phyloP scores from a whole-genome alignment of 2,888 invertebrate genomes.

The Julus scanicus region DNA sequence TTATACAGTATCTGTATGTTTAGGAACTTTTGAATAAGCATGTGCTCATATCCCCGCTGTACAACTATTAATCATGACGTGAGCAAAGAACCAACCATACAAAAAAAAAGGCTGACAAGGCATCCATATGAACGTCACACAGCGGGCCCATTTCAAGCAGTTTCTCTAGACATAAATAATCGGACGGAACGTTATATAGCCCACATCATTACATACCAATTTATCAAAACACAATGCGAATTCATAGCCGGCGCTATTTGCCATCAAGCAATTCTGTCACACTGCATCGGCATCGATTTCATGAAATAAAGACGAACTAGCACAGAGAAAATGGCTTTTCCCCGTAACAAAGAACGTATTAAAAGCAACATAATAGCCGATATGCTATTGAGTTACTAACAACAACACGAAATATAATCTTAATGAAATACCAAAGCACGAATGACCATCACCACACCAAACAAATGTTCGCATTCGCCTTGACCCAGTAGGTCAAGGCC shows the following conservation, averaged over 20 bases:
- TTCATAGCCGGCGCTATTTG: not conserved
- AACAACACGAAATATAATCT: not conserved
- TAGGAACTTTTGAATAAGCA: too few species aligned
- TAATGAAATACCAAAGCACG: not conserved
- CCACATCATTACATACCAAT: slow-evolving; percentile 10
- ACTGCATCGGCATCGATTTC: slow-evolving; percentile 19
- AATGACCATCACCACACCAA: not conserved
- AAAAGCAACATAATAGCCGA: not conserved
- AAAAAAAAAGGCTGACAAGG: not conserved
- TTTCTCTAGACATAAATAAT: not conserved
- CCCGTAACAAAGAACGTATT: not conserved
- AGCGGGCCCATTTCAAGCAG: not conserved
- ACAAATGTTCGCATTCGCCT: too few species aligned
- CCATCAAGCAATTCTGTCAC: not conserved
- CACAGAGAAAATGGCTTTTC: not conserved
- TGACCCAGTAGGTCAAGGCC: too few species aligned
- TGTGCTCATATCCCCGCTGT: too few species aligned
- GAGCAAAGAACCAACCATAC: too few species aligned
- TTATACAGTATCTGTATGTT: too few species aligned
- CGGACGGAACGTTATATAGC: not conserved
- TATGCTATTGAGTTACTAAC: not conserved
- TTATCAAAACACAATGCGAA: slow-evolving; percentile 11
- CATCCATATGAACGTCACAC: not conserved
- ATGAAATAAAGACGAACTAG: not conserved
- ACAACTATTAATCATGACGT: too few species aligned